A percentile compares a stretch with the other conserved stretches of the same genome.
These are phyloP conservation scores for Pogonocherus hispidulus DNA, from an alignment of 2,888 invertebrate genomes.

Conservation along the genomic window DNA sequence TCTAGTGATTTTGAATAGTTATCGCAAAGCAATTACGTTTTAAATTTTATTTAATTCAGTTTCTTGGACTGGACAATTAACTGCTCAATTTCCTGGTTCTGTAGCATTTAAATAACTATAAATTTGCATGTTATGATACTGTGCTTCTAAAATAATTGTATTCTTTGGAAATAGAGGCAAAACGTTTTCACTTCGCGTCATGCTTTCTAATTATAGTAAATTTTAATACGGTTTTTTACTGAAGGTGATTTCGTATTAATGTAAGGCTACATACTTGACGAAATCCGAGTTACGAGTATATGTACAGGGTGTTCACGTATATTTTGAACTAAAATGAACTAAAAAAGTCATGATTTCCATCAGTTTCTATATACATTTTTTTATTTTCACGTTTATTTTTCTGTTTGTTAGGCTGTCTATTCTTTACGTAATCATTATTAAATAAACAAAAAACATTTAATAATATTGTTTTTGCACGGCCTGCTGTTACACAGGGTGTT, in stretches of 20 bases:
- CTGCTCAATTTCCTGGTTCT: slow-evolving; percentile 8
- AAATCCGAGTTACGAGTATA: not conserved
- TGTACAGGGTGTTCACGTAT: too few species aligned
- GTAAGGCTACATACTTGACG: slow-evolving; percentile 9
- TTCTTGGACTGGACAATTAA: not conserved
- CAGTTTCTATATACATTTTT: too few species aligned
- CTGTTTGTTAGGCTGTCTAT: too few species aligned
- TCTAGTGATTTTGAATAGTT: too few species aligned
- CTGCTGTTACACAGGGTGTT: too few species aligned
- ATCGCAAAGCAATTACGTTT: not conserved
- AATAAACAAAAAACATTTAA: too few species aligned
- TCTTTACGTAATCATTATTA: too few species aligned
- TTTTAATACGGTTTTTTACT: slow-evolving; percentile 1
- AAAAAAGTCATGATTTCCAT: too few species aligned
- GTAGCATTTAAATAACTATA: not conserved
- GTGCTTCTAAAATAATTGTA: not conserved
- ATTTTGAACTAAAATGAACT: too few species aligned
- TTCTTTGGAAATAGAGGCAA: slow-evolving; percentile 6
- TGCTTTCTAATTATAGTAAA: slow-evolving; percentile 20
- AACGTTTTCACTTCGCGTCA: slow-evolving; percentile 8
- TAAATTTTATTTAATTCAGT: not conserved
- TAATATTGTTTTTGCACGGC: too few species aligned
- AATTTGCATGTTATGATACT: slow-evolving; percentile 8
- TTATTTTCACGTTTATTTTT: too few species aligned
- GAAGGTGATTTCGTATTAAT: not conserved